Evolutionary conservation across 2,797 vertebrate genomes (phyloP), one percentile per base, ranked within the genome.

Genomic region (Melanotaenia pygmaea): DNA sequence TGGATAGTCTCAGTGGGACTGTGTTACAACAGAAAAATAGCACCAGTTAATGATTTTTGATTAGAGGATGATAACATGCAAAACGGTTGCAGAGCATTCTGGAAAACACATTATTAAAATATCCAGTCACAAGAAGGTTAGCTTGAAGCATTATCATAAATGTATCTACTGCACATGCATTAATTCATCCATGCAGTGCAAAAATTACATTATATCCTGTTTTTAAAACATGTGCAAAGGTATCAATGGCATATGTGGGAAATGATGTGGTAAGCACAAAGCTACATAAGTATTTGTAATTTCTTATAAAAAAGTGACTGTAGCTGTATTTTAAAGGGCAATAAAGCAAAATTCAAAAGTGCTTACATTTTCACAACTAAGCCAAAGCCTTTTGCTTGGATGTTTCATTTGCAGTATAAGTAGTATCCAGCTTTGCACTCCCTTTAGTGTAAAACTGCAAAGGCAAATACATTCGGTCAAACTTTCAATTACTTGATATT

Each of bases 401-500:
- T 22, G 57, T 81, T 66, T 65, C 57, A 61, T 83, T 76, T 87
- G 90, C 88, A 86, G 84, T 59, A 80, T 87, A 82, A 91, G 90
- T 75, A 85, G 64, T 76, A 84, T 86, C 61, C 14, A 22, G 88
- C 85, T 92, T 91, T 90, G 63, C 70, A 0, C 71, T 79, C 12
- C 58, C 67, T 79, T 90, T 71, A 60, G 79, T 83, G 75, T 69
- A 84, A 88, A 91, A 93, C 72, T 92, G 92, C 91, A 87, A 81
- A 90, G 81, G 77, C 84, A 83, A 75, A 75, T 86, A 85, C 81
- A 89, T 84, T 78, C 57, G 72, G 81, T 83, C 74, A 76, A 90
- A 90, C 78, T 85, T 91, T 90, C 88, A 93, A 93, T 92, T 90
- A 89, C 88, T 88, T 88, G 68, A 86, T 82, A 91, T 87, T 87